Conservation (phyloP, 2,888 invertebrate genomes). For the Crossocerus cetratus region DNA sequence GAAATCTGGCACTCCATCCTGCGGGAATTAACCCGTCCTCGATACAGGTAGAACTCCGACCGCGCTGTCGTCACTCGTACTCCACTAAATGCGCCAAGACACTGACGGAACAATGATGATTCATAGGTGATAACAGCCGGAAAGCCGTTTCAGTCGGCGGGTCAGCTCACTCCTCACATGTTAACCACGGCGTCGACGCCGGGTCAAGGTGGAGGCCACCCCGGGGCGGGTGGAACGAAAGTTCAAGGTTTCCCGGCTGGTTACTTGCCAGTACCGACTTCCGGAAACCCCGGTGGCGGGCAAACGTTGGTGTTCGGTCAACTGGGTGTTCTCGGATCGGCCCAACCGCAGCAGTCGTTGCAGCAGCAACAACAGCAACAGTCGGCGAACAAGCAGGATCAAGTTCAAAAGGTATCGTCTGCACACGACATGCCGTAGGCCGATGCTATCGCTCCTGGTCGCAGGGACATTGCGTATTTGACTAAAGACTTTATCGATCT, state of each 20-base stretch:
- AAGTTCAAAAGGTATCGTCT: constrained; percentile 71
- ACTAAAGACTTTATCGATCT: constrained; percentile 4
- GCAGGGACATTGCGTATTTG: not conserved
- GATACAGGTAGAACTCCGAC: constrained; percentile 79
- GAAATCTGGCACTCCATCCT: constrained; percentile 87
- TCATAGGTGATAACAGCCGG: constrained; percentile 87
- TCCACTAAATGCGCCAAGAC: not conserved
- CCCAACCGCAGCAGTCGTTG: constrained; percentile 71
- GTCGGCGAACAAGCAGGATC: constrained; percentile 71
- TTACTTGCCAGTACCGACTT: constrained; percentile 88
- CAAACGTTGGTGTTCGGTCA: constrained; percentile 89
- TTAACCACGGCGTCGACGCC: constrained; percentile 81
- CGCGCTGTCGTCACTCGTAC: too few species aligned
- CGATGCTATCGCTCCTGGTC: not conserved
- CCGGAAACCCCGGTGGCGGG: constrained; percentile 81
- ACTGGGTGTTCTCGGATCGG: constrained; percentile 84
- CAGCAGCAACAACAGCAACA: constrained; percentile 74
- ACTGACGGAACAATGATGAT: constrained; percentile 44
- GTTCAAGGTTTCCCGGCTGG: constrained; percentile 81
- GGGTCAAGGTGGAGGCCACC: constrained; percentile 72
- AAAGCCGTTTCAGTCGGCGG: constrained; percentile 89
- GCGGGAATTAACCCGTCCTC: constrained; percentile 86
- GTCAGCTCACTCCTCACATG: constrained; percentile 89
- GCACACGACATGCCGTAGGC: not conserved
- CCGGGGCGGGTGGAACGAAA: constrained; percentile 69